A percentile compares a stretch with the other conserved stretches of the same genome.
phyloP scores from a whole-genome alignment of 2,888 invertebrate species.

The Acronicta leporina region DNA sequence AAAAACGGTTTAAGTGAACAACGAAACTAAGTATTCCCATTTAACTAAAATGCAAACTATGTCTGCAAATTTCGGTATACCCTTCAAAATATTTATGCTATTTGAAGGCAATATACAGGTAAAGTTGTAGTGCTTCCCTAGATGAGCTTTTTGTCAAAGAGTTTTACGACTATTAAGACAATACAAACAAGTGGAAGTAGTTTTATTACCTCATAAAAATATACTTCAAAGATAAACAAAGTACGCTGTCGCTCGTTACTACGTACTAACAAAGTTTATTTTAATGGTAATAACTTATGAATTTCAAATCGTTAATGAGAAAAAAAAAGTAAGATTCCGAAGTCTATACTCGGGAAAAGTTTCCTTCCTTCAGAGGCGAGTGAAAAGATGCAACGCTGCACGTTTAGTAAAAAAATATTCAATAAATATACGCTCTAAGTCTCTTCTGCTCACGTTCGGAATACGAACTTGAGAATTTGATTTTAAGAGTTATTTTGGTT shows the following conservation, averaged over 20 bases:
- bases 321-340: conserved; percentile 57
- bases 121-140: neutral
- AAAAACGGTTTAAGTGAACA: too few species aligned
- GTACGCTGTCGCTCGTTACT: neutral
- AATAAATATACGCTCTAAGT: conserved; percentile 41
- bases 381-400: conserved; percentile 75
- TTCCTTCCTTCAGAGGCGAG: conserved; percentile 63
- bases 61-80: too few species aligned
- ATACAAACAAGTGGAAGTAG: conserved; percentile 28
- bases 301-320: conserved; percentile 71
- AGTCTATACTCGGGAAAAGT: conserved; percentile 66
- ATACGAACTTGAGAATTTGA: conserved; percentile 43
- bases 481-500: conserved; percentile 55
- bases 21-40: too few species aligned
- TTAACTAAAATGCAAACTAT: too few species aligned
- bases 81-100: too few species aligned
- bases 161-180: conserved; percentile 15
- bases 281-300: conserved; percentile 66
- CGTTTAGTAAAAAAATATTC: conserved; percentile 44
- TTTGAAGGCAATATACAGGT: neutral
- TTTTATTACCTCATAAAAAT: conserved; percentile 36
- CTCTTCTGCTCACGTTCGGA: conserved; percentile 34
- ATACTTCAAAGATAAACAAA: conserved; percentile 22
- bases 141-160: conserved; percentile 1
- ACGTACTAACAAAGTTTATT: conserved; percentile 37